phyloP scores from a whole-genome alignment of 2,113 vertebrate species.

The Ceratotherium simum region DNA sequence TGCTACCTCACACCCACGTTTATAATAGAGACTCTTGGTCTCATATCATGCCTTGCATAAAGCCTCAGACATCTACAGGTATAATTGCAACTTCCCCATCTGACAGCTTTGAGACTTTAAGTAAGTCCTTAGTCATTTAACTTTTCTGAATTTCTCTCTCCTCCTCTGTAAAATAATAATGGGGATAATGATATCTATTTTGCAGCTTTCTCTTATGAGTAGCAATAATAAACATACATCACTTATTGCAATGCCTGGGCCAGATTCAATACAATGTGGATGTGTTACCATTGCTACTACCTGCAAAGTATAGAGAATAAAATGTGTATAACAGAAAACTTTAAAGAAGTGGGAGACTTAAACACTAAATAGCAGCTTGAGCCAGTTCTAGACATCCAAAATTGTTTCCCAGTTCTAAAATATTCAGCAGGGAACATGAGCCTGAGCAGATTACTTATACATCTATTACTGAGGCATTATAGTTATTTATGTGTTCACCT shows the following conservation, averaged over 20 bases:
- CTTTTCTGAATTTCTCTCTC: not conserved
- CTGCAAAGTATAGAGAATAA: not conserved
- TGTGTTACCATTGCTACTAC: not conserved
- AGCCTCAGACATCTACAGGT: not conserved
- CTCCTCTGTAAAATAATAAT: not conserved
- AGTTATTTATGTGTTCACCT: not conserved
- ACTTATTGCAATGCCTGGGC: not conserved
- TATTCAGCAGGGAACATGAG: not conserved
- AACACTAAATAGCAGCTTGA: not conserved
- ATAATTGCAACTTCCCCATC: not conserved
- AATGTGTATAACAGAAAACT: not conserved
- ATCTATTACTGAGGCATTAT: not conserved
- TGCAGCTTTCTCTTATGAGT: not conserved
- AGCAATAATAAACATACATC: not conserved
- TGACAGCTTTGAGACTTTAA: not conserved
- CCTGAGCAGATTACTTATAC: not conserved
- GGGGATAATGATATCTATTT: not conserved
- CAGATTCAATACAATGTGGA: not conserved
- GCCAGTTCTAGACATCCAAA: not conserved
- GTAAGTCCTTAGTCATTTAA: not conserved
- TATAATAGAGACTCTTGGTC: not conserved
- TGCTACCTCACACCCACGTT: not conserved
- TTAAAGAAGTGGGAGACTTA: not conserved
- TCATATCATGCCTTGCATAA: not conserved
- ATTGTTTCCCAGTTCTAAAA: not conserved